These are phyloP conservation scores for Pecten maximus DNA, from an alignment of 2,888 invertebrate species.

Conservation along the genomic window DNA sequence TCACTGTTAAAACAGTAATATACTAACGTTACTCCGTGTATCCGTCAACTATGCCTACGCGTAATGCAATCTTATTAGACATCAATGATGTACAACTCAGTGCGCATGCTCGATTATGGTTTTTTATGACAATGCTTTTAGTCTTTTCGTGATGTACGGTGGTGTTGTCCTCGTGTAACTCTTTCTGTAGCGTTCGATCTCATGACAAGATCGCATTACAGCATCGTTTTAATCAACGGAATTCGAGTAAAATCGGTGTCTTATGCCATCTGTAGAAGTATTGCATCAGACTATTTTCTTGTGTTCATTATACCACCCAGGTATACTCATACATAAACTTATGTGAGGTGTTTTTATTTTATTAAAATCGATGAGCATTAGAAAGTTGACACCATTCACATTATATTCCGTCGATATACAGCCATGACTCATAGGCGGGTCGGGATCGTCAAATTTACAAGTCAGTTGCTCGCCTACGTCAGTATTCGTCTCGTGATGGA, in stretches of 20 bases:
- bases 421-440: too few species aligned
- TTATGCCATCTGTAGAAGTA: neutral
- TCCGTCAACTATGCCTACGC: neutral
- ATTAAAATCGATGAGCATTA: too few species aligned
- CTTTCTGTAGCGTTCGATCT: neutral
- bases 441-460: too few species aligned
- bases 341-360: too few species aligned
- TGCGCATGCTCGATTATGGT: conserved; percentile 12
- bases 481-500: too few species aligned
- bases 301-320: neutral
- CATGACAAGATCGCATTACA: neutral
- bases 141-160: neutral
- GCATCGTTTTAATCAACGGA: neutral
- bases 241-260: neutral
- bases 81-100: neutral
- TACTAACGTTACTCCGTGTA: neutral
- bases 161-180: neutral
- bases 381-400: too few species aligned
- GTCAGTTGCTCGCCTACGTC: too few species aligned
- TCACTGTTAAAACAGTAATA: neutral
- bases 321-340: neutral
- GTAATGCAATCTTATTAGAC: neutral
- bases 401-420: too few species aligned
- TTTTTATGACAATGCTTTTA: conserved; percentile 26
- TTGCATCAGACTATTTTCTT: neutral